Base-by-base conservation (phyloP, 2,113 vertebrate genomes). In the Rhinopomastus cyanomelas region DNA sequence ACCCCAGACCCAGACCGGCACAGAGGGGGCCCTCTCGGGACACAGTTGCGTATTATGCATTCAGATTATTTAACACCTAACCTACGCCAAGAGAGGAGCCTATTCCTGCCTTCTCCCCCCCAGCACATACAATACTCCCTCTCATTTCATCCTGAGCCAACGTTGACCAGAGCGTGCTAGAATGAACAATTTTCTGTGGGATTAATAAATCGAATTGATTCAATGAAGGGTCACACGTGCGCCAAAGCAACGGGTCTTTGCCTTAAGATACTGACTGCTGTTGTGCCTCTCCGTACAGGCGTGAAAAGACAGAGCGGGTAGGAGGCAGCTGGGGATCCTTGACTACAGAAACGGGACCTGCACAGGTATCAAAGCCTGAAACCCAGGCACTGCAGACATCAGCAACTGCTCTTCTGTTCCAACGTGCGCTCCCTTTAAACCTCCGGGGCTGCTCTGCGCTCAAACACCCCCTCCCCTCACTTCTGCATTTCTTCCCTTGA, bases 81-180 rank as follows among this genome's bases (percentile, higher is more conserved):
- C 82, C 76, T 85, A 86, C 67, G 92, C 80, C 78, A 60, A 90
- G n/a, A 71, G 73, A 82, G 5, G 12, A 94, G 64, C 26, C 52
- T 93, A 77, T 74, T 83, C 86, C 55, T 86, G 80, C 44, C 61
- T 94, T 65, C 88, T 90, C 86, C 76, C 21, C 56, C 88, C 74
- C 83, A 94, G 92, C 12, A 91, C 48, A 52, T 73, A 92, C 69
- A 91, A 67, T 83, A 79, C 46, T 87, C 85, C 79, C 27, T 89
- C 67, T 56, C 65, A 66, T 83, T 88, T 62, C 64, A 65, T 55
- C 66, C 80, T 91, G 67, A 92, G 69, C 89, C 49, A 85, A 85
- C 32, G 49, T 46, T 23, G 37, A 83, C 42, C 62, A 1, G 0
- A 62, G 88, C 13, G 48, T 56, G 80, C 61, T 81, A 91, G 95